Evolutionary conservation across 2,888 invertebrate genomes (phyloP).

Genomic region (Apomyelois bistriatella): DNA sequence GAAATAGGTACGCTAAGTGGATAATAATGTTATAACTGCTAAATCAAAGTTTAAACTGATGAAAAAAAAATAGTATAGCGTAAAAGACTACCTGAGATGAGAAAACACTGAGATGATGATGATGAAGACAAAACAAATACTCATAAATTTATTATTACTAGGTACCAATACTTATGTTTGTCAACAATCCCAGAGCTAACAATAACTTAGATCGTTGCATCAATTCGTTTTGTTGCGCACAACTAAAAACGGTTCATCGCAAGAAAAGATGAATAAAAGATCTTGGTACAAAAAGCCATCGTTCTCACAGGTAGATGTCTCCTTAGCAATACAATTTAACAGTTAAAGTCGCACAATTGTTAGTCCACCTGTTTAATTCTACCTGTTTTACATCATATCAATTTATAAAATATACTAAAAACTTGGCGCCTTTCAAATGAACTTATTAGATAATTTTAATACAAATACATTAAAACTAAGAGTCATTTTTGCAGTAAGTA

Average conservation of each 20-base stretch:
- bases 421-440: neutral
- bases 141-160: too few species aligned
- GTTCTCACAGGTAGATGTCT: conserved; percentile 6
- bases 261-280: conserved; percentile 2
- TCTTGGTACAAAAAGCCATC: conserved; percentile 1
- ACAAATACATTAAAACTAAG: too few species aligned
- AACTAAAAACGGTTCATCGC: neutral
- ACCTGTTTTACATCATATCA: neutral
- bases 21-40: too few species aligned
- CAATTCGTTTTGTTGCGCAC: neutral
- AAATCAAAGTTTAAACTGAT: too few species aligned
- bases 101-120: too few species aligned
- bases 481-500: too few species aligned
- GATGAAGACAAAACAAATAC: too few species aligned
- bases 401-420: neutral
- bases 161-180: neutral
- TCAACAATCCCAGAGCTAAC: neutral
- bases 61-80: too few species aligned
- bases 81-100: too few species aligned
- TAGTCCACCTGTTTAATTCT: neutral
- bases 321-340: neutral
- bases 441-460: neutral
- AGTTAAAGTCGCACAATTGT: neutral
- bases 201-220: neutral
- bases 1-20: too few species aligned